Evolutionary conservation across 2,797 vertebrate species (phyloP).

Genomic region (Pristis pectinata): DNA sequence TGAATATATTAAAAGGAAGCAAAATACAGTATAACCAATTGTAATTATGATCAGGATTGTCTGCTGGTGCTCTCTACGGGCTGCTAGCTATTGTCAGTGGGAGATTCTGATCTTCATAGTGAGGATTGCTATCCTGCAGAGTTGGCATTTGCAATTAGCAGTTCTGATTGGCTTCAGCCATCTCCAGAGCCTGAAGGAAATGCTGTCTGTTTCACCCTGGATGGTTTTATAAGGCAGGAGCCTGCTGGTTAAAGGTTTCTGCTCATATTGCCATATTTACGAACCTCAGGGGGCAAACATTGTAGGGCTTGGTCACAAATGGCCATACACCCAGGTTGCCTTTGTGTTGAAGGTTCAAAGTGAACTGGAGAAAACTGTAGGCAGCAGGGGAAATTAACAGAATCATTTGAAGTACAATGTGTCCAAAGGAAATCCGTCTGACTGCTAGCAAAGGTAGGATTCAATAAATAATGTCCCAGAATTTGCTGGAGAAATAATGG

Average conservation of each 20-base stretch:
- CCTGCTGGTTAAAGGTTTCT: not conserved
- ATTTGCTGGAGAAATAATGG: not conserved
- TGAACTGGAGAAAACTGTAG: not conserved
- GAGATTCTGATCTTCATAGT: not conserved
- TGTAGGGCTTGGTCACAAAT: not conserved
- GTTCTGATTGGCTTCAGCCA: not conserved
- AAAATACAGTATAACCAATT: not conserved
- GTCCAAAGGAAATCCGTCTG: not conserved
- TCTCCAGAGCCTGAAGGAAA: not conserved
- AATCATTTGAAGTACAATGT: not conserved
- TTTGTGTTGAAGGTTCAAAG: not conserved
- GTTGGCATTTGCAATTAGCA: not conserved
- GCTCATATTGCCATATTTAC: not conserved
- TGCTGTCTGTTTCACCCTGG: not conserved
- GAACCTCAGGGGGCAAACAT: not conserved
- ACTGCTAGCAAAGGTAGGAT: not conserved
- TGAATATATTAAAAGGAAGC: not conserved
- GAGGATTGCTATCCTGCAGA: not conserved
- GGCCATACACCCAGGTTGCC: too few species aligned
- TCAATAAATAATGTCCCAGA: not conserved
- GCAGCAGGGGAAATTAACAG: not conserved
- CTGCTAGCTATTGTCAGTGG: not conserved
- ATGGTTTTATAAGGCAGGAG: not conserved
- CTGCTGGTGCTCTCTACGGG: not conserved
- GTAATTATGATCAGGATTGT: not conserved